A percentile compares a stretch with the other conserved stretches of the same genome.
Conservation (phyloP, 2,797 vertebrate genomes). For the Neosalanx taihuensis region DNA sequence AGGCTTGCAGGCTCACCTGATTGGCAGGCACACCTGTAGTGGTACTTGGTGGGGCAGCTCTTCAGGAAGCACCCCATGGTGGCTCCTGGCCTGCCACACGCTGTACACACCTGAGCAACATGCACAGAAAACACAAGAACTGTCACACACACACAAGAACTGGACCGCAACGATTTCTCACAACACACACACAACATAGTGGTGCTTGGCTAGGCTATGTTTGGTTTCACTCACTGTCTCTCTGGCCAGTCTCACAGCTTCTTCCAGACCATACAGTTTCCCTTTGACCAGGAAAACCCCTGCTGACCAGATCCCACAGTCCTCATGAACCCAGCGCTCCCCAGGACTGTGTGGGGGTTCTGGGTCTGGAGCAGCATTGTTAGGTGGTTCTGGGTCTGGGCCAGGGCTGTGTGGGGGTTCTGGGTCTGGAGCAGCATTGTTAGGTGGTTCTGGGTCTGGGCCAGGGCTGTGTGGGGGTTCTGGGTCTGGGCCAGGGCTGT, state of each 20-base stretch:
- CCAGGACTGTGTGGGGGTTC: constrained; percentile 24
- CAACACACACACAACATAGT: neutral
- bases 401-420: no score
- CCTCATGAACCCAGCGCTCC: constrained; percentile 77
- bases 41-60: constrained; percentile 69
- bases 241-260: constrained; percentile 66
- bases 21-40: constrained; percentile 72
- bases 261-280: constrained; percentile 73
- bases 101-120: constrained; percentile 62
- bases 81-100: constrained; percentile 64
- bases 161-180: neutral
- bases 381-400: no score
- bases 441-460: no score
- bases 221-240: constrained; percentile 59
- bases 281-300: constrained; percentile 76
- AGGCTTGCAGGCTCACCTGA: constrained; percentile 57
- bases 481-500: no score
- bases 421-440: no score
- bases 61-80: constrained; percentile 79
- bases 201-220: neutral
- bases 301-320: constrained; percentile 75
- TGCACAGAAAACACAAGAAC: neutral
- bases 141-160: neutral
- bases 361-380: constrained; percentile 6
- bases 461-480: no score